Base-by-base conservation (phyloP, 2,113 vertebrate genomes). In the Mugil cephalus region DNA sequence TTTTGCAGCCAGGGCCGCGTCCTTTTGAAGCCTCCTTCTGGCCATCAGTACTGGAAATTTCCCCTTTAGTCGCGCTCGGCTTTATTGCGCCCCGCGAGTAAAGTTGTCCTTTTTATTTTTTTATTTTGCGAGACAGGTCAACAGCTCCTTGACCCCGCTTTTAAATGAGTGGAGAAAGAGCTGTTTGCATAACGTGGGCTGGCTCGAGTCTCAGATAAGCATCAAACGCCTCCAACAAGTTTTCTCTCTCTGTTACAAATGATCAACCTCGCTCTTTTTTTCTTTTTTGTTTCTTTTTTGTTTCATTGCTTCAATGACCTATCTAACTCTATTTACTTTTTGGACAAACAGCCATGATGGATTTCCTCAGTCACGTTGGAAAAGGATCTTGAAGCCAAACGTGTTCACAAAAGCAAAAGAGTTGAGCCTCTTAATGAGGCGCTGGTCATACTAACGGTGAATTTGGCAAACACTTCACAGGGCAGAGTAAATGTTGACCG, bases 121-220 rank as follows among this genome's bases (percentile, higher is more conserved):
- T 30, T 14, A 24, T 67, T 39, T 65, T 60, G 11, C 18, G 8
- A 35, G 45, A 53, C 64, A 17, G 66, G 64, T 87, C 87, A 84
- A 80, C 51, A 54, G 10, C 77, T 80, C 48, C 54, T 90, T 84
- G 84, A 87, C 80, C 63, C 7, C 21, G 45, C 21, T 53, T 74
- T 78, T 10, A 43, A 21, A 9, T 50, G 43, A 43, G 18, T 7
- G 15, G 51, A 69, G 53, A 72, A 83, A 80, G 38, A 51, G 36
- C 11, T 35, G 36, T 73, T 86, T 86, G 69, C 46, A 4, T 70
- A 83, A 78, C 24, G 3, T 64, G 24, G 53, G 19, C 56, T 7
- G 50, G 30, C 38, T 42, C 11, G 42, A 10, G n/a, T 17, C 56
- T 18, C 19, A 86, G 82, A 88, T 90, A 78, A 82, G 63, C 19